Base-by-base conservation (phyloP, 2,888 invertebrate species). In the Brenthis ino region DNA sequence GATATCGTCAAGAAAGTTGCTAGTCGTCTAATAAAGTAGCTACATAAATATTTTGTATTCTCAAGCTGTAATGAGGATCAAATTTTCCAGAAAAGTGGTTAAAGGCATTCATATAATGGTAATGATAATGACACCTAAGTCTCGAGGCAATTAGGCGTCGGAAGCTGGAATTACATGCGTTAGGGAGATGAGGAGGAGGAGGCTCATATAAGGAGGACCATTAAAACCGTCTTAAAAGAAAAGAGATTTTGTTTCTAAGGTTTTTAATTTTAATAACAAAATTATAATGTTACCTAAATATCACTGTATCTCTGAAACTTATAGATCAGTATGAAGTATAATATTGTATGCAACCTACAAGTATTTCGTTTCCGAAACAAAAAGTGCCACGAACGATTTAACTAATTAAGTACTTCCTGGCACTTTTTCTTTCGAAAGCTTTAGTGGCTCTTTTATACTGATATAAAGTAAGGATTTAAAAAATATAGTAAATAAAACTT, bases 31-130 rank as follows among this genome's bases (percentile, higher is more conserved):
- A n/a, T 33, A 20, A 54, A 20, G 43, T 20, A 4, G 20, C 20
- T n/a, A 43, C 20, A 37, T 20, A 43, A 63, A 63, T 54, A 16
- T 51, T 51, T 53, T 37, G 63, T 63, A 53, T 53, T 54, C 37
- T 33, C 63, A 37, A 37, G 16, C 12, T 37, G 51, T 53, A 63
- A 63, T 63, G 53, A 54, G 37, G 53, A 14, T 63, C 63, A 63
- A 61, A 53, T 63, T 63, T 63, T 54, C 63, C 63, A 53, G 53
- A 63, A 54, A 63, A 63, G 63, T 63, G 53, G 53, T 53, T 63
- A 63, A 63, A 54, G 43, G 53, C 53, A 63, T 63, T 51, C 37
- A 13, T 14, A 37, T 20, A 63, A 63, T 63, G 63, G 14, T 63
- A 63, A 63, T 63, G 63, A 63, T 63, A 24, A 63, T 63, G 53